A percentile compares a stretch with the other conserved stretches of the same genome.
These are phyloP conservation scores for Menidia beryllina DNA, from an alignment of 2,113 vertebrate genomes.

Conservation along the genomic window DNA sequence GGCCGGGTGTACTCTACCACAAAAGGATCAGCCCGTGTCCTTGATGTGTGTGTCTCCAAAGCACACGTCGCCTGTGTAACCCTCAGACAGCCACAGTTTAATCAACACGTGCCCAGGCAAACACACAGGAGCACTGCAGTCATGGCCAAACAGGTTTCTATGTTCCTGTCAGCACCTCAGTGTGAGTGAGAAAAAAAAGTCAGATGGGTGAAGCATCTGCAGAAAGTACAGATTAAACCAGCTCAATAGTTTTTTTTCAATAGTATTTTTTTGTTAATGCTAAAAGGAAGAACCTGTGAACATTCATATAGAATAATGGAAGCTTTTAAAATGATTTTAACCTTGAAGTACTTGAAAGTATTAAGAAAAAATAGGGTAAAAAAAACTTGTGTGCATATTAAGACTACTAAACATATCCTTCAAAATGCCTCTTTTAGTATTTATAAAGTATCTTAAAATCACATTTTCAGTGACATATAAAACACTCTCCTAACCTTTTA, in stretches of 20 bases:
- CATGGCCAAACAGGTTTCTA: constrained; percentile 30
- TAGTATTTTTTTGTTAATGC: too few species aligned
- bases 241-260: background rate
- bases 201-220: constrained; percentile 11
- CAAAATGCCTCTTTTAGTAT: too few species aligned
- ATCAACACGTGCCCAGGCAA: constrained; percentile 59
- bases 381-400: too few species aligned
- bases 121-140: constrained; percentile 49
- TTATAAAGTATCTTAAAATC: too few species aligned
- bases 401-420: too few species aligned
- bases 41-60: constrained; percentile 29
- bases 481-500: background rate
- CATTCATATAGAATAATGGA: too few species aligned
- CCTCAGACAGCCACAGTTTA: constrained; percentile 71
- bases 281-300: background rate
- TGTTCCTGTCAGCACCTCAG: constrained; percentile 35
- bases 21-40: constrained; percentile 46
- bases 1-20: constrained; percentile 36
- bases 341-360: too few species aligned
- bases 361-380: background rate
- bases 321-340: background rate
- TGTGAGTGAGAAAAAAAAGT: constrained; percentile 19
- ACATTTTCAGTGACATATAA: too few species aligned
- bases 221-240: background rate
- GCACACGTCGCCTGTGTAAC: constrained; percentile 53